Base-by-base conservation (phyloP, 2,888 invertebrate species). In the Oxystoma pomonae region DNA sequence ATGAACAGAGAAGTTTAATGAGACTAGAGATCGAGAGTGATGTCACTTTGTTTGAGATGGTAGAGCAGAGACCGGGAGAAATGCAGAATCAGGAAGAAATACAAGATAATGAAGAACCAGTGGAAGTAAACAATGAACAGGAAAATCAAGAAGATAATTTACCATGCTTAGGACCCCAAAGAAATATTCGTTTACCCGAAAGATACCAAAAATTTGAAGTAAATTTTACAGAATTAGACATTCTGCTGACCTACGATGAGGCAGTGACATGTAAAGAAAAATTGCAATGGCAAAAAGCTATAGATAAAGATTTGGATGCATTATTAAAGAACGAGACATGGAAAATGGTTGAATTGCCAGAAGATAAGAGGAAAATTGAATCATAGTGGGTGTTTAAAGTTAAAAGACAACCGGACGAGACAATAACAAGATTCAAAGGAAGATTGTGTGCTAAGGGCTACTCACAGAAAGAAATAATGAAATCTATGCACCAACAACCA, bases 221-320 rank as follows among this genome's bases (percentile, higher is more conserved):
- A 51, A n/a, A 18, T 49, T 59, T 51, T 49, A 49, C 20, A 5
- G 59, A 59, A 59, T 16, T 3, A 17, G 19, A 51, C n/a, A 59
- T 59, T 50, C 59, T 20, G 3, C 7, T 51, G 16, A 50, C 7
- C 7, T 59, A 51, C 50, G 59, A 59, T 19, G 59, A 50, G 52
- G 51, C 51, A 18, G 19, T 59, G 18, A 59, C 18, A 9, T 59
- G 60, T 19, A 16, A 56, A 18, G 58, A 65, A 16, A 52, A 35
- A 55, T 57, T 58, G 56, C 51, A 65, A 52, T 70, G 68, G 71
- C 61, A 63, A 55, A 55, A 59, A 21, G 67, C 71, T 9, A 71
- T 71, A 59, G 52, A 61, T 21, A 63, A 63, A 59, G 71, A 71
- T 57, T 60, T 72, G 7, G 52, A 61, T n/a, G n/a, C n/a, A n/a